Evolutionary conservation across 1,140 invertebrate species (phyloP), one percentile per base, ranked within the genome.

Genomic region (Oryctes rhinoceros): DNA sequence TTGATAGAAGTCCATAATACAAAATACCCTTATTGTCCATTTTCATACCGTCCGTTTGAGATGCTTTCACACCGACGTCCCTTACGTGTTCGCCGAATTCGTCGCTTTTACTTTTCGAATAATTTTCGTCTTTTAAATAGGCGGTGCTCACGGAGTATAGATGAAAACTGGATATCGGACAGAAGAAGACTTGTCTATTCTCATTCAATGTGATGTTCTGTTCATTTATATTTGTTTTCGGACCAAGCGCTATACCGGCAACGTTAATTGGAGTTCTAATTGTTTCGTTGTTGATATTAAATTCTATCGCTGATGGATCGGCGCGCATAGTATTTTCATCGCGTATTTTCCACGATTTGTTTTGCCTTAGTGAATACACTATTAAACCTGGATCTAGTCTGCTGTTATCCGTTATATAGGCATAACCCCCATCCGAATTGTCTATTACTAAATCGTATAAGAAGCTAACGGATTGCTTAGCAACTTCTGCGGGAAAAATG

Each of bases 381-480:
- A 94, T 92, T 20, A 94, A 91, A 10, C 92, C 92, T 1, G 93
- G 92, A 87, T 94, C 91, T 0, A 87, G 85, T 0, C 88, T 89
- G 80, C 91, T 91, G 80, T 91, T 92, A 84, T 94, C 93, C 0
- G 91, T 92, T 2, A 94, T 93, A 83, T 94, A 94, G 1, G 92
- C 93, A 82, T 90, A 90, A 47, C 91, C 92, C 76, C 90, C 91
- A 80, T 92, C 90, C 13, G 91, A 89, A 84, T 92, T 90, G 84
- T 94, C 92, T 18, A 94, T 85, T 0, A 94, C 93, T 13, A 94
- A 89, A 83, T 94, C 93, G 82, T 93, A 93, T 5, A 94, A 84
- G 78, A 91, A 91, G 5, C 90, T 91, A 0, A 86, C 89, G 7
- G 90, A 89, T 0, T 84, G 86, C 0, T 88, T 87, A 7, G 85